Base-by-base conservation (phyloP, 2,888 invertebrate genomes). In the Oligia fasciuncula region DNA sequence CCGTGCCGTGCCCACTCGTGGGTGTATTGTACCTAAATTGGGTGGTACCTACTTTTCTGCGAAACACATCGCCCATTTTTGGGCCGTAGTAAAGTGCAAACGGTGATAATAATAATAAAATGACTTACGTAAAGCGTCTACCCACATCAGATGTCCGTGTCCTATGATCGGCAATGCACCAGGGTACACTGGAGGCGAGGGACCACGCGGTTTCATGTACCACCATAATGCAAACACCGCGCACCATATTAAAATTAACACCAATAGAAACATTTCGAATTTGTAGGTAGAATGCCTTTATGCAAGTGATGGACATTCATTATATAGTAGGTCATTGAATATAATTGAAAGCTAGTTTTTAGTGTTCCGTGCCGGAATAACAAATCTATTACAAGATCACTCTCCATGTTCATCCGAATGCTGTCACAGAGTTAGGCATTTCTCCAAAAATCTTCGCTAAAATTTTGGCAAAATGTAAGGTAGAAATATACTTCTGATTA, bases 141-240 rank as follows among this genome's bases (percentile, higher is more conserved):
- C 23, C 4, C n/a, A 2, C 2, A 70, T 0, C 23, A 23, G 4
- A 35, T 76, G 62, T 9, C 14, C 49, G 17, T 77, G 76, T 19
- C 77, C 76, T n/a, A 77, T 76, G 35, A 80, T n/a, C 35, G 76
- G 77, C 19, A 77, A 76, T 35, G 65, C 77, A 46, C 76, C 77
- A 49, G 77, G 77, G 6, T 49, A 77, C 14, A 35, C 6, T 0
- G 76, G 77, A 9, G 57, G 77, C n/a, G 66, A 57, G n/a, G 35
- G 40, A 40, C 19, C 19, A 8, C 54, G n/a, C 3, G n/a, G 76
- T n/a, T 57, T 54, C 35, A 66, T 0, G 17, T 13, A 35, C 76
- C 65, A 57, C 77, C 76, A 74, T 4, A 73, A 40, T 5, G 49
- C 19, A n/a, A 62, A 73, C 4, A 62, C 73, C 14, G 6, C 40